phyloP scores from a whole-genome alignment of 2,113 vertebrate genomes.

The Polyodon spathula region DNA sequence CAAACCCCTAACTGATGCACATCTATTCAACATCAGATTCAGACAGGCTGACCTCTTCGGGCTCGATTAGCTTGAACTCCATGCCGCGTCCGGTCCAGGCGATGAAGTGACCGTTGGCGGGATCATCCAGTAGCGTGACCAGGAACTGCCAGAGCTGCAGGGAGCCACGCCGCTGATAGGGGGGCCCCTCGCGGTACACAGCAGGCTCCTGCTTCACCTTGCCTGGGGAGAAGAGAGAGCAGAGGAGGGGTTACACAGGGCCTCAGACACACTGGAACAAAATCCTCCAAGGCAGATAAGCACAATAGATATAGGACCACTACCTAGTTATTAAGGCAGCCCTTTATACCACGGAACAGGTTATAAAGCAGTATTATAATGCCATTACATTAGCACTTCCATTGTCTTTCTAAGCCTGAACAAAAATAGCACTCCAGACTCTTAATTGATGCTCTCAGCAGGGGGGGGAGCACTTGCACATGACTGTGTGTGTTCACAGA shows the following conservation, averaged over 20 bases:
- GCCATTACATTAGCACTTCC: too few relatives aligned
- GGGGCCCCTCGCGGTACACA: constrained; percentile 78
- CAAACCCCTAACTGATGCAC: too few relatives aligned
- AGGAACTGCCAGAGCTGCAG: constrained; percentile 97
- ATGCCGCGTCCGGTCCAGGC: constrained; percentile 94
- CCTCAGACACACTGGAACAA: too few relatives aligned
- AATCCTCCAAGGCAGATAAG: too few relatives aligned
- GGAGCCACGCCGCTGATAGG: constrained; percentile 87
- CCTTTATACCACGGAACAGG: too few relatives aligned
- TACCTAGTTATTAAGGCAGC: too few relatives aligned
- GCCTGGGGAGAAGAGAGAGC: constrained; percentile 40
- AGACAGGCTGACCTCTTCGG: constrained; percentile 70
- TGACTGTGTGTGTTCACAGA: background rate
- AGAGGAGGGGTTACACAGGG: background rate
- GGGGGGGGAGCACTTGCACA: background rate
- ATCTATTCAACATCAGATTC: constrained; percentile 7
- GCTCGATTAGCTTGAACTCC: constrained; percentile 96
- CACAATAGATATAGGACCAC: too few relatives aligned
- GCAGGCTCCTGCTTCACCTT: constrained; percentile 89
- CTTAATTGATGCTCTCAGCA: too few relatives aligned
- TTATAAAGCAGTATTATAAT: too few relatives aligned
- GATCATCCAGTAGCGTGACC: constrained; percentile 86
- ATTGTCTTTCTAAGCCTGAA: too few relatives aligned
- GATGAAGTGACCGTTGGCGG: constrained; percentile 88
- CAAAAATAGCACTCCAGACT: too few relatives aligned